Conservation (phyloP, 2,797 vertebrate genomes). For the Sandelia bainsii region DNA sequence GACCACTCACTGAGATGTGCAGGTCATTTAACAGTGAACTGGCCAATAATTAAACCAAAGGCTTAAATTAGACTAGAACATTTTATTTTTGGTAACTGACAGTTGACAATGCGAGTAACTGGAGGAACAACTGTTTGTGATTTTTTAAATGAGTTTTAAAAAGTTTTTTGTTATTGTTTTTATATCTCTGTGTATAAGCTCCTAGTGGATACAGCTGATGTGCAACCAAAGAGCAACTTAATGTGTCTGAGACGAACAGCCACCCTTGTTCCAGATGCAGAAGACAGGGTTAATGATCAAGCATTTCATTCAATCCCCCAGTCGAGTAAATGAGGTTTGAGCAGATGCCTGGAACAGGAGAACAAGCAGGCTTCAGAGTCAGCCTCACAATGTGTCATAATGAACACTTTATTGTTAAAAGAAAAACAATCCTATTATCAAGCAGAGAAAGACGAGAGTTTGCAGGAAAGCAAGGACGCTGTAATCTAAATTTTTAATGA, state of each 20-base stretch:
- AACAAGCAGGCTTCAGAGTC: constrained; percentile 63
- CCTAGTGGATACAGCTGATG: not conserved
- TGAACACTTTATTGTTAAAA: constrained; percentile 78
- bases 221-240: constrained; percentile 37
- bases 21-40: constrained; percentile 41
- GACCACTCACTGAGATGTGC: constrained; percentile 49
- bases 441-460: constrained; percentile 68
- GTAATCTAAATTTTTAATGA: constrained; percentile 82
- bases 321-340: constrained; percentile 69
- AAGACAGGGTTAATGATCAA: constrained; percentile 69
- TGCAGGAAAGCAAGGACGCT: constrained; percentile 65
- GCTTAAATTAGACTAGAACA: not conserved
- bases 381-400: constrained; percentile 67
- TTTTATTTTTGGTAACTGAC: constrained; percentile 25
- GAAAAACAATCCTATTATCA: constrained; percentile 75
- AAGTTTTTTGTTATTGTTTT: not conserved
- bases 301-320: constrained; percentile 67
- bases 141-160: not conserved
- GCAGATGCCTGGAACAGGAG: constrained; percentile 61
- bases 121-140: too few species aligned
- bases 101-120: constrained; percentile 5
- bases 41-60: constrained; percentile 28
- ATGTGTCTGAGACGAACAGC: constrained; percentile 57
- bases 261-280: constrained; percentile 49
- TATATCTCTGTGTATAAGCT: not conserved